Evolutionary conservation across 2,888 invertebrate genomes (phyloP), one percentile per base, ranked within the genome.

Genomic region (Cosmopolites sordidus): DNA sequence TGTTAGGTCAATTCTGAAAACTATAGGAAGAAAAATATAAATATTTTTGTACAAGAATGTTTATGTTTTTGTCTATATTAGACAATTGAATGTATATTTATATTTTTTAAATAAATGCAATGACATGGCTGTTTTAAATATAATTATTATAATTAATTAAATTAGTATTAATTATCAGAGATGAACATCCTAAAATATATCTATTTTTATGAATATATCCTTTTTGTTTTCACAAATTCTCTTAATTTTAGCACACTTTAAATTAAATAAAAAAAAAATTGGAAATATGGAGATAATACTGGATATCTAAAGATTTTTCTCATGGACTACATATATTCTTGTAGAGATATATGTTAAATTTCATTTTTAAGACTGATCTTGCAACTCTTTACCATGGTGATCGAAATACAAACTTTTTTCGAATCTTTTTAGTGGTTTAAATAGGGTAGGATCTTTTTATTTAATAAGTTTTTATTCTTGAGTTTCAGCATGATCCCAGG

Each of bases 401-500:
- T n/a, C n/a, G n/a, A n/a, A n/a, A n/a, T n/a, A n/a, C n/a, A n/a
- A n/a, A n/a, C n/a, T n/a, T n/a, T n/a, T n/a, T n/a, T n/a, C n/a
- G n/a, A n/a, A n/a, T n/a, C n/a, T n/a, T n/a, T n/a, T n/a, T n/a
- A n/a, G n/a, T n/a, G n/a, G n/a, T n/a, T n/a, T n/a, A n/a, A n/a
- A n/a, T n/a, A n/a, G n/a, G n/a, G 22, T 22, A 22, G 8, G 22
- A 22, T 33, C 3, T 41, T 47, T 37, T 45, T 55, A 61, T 51
- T 61, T 59, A 61, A 61, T 48, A 58, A 57, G 46, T 52, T 33
- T 33, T 11, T 45, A 44, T 58, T 58, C 61, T 62, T 62, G 61
- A 61, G 62, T 62, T 62, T 61, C 62, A 62, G 62, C 58, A 39
- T 33, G 17, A 37, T 29, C n/a, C 18, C n/a, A 12, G 8, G 12